Conservation (phyloP, 2,113 vertebrate species). For the Patagioenas fasciata region DNA sequence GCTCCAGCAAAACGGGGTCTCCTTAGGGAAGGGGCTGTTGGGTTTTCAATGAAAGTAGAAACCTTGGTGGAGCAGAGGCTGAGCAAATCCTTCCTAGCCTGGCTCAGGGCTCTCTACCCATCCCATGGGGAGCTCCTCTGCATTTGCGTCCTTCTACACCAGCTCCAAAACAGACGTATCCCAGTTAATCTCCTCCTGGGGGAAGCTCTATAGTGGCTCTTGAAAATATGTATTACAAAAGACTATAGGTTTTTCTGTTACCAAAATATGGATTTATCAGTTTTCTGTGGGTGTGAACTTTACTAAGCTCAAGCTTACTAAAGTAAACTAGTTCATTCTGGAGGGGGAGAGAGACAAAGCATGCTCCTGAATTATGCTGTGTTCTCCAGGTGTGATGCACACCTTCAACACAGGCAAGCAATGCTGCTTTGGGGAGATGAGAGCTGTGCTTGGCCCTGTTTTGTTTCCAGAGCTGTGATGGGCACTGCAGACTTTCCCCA, state of each 20-base stretch:
- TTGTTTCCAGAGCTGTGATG: neutral
- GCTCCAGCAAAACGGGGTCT: neutral
- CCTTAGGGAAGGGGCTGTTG: neutral
- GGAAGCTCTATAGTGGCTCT: neutral
- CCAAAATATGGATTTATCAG: neutral
- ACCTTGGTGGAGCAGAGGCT: neutral
- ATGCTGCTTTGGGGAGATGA: accelerated
- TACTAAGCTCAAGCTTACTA: neutral
- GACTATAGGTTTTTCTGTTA: neutral
- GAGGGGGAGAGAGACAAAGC: neutral
- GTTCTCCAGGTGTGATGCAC: neutral
- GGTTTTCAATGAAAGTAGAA: neutral
- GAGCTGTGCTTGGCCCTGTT: neutral
- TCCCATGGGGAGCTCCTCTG: neutral
- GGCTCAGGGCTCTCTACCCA: neutral
- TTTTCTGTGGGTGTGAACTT: neutral
- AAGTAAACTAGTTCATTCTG: neutral
- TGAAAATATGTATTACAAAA: neutral
- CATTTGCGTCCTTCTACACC: neutral
- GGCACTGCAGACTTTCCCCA: neutral
- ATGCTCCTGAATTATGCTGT: neutral
- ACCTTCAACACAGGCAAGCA: neutral
- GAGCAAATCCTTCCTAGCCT: neutral
- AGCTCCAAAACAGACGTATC: neutral
- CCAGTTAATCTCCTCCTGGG: neutral